A percentile compares a stretch with the other conserved stretches of the same genome.
These are phyloP conservation scores for Augiades crinisus DNA, from an alignment of 2,888 invertebrate genomes.

Conservation along the genomic window DNA sequence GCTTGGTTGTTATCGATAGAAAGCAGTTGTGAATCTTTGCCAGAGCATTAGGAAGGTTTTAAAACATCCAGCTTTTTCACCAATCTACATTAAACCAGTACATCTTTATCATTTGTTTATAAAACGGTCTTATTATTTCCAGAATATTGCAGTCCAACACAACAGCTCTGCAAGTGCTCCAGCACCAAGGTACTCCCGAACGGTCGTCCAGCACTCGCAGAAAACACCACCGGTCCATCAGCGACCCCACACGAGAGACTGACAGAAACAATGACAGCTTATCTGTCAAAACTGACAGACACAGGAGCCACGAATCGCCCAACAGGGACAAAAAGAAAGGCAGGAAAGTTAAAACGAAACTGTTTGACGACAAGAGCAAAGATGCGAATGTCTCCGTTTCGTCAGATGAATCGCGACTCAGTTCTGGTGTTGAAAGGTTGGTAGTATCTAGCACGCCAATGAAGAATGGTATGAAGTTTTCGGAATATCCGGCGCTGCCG, in stretches of 20 bases:
- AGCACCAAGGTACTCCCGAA: conserved; percentile 63
- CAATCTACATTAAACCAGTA: too few relatives aligned
- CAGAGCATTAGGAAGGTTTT: too few relatives aligned
- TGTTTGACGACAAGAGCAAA: conserved; percentile 61
- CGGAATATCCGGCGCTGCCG: conserved; percentile 48
- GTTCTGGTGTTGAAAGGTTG: conserved; percentile 51
- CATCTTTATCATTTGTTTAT: not conserved
- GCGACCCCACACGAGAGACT: conserved; percentile 63
- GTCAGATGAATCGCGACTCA: conserved; percentile 62
- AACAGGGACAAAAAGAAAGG: conserved; percentile 59
- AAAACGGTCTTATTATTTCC: conserved; percentile 36
- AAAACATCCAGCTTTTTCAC: too few relatives aligned
- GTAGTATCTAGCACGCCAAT: conserved; percentile 63
- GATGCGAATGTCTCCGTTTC: conserved; percentile 49
- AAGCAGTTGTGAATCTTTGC: too few relatives aligned
- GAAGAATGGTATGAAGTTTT: conserved; percentile 52
- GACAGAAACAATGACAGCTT: conserved; percentile 54
- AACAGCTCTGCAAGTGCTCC: conserved; percentile 57
- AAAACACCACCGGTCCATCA: conserved; percentile 62
- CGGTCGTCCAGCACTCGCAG: conserved; percentile 50
- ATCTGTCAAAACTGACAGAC: conserved; percentile 48
- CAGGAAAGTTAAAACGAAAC: conserved; percentile 64
- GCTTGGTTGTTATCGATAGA: too few relatives aligned
- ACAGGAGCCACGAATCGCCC: conserved; percentile 60
- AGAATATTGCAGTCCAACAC: conserved; percentile 67